Base-by-base conservation (phyloP, 2,888 invertebrate genomes). In the Chesias legatella region DNA sequence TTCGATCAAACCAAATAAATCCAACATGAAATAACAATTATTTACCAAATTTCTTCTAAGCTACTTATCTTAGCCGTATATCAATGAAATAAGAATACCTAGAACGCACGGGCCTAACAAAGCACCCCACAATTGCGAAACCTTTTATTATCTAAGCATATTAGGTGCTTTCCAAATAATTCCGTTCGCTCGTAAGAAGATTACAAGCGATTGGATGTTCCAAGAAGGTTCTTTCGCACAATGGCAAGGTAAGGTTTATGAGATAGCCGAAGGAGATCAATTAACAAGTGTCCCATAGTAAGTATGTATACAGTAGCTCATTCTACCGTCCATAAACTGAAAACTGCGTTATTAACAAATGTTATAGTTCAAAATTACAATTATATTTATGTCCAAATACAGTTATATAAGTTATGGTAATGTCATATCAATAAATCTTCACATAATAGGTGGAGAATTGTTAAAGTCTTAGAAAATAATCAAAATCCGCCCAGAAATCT, bases 171-270 rank as follows among this genome's bases (percentile, higher is more conserved):
- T 72, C 73, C 73, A 78, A 83, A 86, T 85, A 82, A 85, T 83
- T 84, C 76, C 73, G 69, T 58, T 67, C 67, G 73, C 67, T 66
- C 71, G 64, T 72, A 84, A 86, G 86, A 79, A 84, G 86, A 85
- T 88, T 86, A 88, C 77, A 69, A 81, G 71, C 76, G 85, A 88
- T 85, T 88, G 85, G 82, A 84, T 79, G 79, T 84, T 78, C 79
- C 66, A 58, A 76, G 79, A 78, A 82, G 78, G 77, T 74, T 67
- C 72, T 44, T 68, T 61, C 61, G 70, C 63, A 75, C 78, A 79
- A 78, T 79, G 56, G 67, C 61, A 63, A 67, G 63, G 48, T 53
- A 52, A 35, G 27, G 25, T 58, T 67, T 74, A 73, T 79, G 76
- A 79, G 74, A 71, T 74, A 71, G 56, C 61, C 63, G 64, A 62